phyloP scores from a whole-genome alignment of 2,888 invertebrate genomes.

The Thereva nobilitata region DNA sequence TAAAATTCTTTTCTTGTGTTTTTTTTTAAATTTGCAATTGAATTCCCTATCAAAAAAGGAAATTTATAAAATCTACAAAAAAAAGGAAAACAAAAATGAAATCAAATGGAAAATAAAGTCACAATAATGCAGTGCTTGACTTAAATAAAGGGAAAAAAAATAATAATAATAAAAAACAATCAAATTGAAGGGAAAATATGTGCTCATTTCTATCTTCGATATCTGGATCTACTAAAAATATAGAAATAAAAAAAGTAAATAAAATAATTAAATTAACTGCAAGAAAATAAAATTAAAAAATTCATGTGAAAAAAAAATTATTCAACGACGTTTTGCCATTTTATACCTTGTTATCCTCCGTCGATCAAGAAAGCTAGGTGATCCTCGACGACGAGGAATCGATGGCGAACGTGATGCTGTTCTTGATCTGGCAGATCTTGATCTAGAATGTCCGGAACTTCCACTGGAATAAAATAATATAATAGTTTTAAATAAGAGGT shows the following conservation, averaged over 20 bases:
- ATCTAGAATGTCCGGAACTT: slow-evolving; percentile 46
- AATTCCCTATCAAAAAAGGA: no score
- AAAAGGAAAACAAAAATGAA: no score
- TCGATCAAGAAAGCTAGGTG: slow-evolving; percentile 91
- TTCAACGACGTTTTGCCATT: slow-evolving; percentile 5
- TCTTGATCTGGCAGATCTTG: slow-evolving; percentile 48
- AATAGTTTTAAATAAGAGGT: slow-evolving; percentile 2
- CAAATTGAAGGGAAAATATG: not conserved
- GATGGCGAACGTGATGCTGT: slow-evolving; percentile 77
- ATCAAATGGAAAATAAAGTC: no score
- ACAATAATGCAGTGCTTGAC: no score
- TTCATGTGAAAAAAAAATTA: slow-evolving; percentile 31
- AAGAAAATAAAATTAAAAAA: slow-evolving; percentile 32
- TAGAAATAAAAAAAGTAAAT: slow-evolving; percentile 45
- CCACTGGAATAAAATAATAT: slow-evolving; percentile 45
- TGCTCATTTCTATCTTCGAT: slow-evolving; percentile 44
- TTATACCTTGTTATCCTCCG: slow-evolving; percentile 91
- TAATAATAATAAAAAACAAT: no score
- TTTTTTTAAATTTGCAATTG: no score
- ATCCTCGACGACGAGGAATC: slow-evolving; percentile 88
- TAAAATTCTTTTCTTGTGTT: no score
- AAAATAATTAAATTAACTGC: slow-evolving; percentile 40
- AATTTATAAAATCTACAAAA: no score
- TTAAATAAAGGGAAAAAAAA: no score
- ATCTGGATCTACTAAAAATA: slow-evolving; percentile 46